Conservation (phyloP, 2,113 vertebrate genomes). For the Chionomys nivalis region DNA sequence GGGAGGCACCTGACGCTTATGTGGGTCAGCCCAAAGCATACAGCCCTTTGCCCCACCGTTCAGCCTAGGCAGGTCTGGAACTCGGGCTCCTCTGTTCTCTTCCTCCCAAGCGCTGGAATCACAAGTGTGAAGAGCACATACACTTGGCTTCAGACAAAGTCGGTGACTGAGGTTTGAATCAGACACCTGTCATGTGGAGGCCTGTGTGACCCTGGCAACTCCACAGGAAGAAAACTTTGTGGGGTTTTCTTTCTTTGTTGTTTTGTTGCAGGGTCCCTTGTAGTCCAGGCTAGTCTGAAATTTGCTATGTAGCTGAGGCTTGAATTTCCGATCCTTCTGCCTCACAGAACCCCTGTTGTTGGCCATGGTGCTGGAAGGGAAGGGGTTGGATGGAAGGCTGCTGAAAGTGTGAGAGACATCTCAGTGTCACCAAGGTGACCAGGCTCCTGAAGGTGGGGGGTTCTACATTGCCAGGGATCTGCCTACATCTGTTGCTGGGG, state of each 20-base stretch:
- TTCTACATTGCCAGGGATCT: background rate
- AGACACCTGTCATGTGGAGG: no score
- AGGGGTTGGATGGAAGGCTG: background rate
- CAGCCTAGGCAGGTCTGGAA: background rate
- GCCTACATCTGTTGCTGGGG: rapidly evolving
- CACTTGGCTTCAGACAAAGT: background rate
- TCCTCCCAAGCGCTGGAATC: background rate
- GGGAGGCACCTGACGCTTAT: background rate
- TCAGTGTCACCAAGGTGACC: background rate
- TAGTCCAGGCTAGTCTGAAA: background rate
- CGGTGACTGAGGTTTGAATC: background rate
- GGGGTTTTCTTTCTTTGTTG: background rate
- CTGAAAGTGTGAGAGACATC: background rate
- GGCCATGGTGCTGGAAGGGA: background rate
- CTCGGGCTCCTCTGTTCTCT: background rate
- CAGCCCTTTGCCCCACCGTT: background rate
- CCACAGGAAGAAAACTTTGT: background rate
- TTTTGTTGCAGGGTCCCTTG: background rate
- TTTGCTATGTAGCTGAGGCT: background rate
- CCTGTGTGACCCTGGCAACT: background rate
- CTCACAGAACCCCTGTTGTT: background rate
- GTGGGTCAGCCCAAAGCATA: background rate
- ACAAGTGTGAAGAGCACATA: background rate
- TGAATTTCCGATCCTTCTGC: background rate
- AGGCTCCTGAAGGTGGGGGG: background rate